phyloP scores from a whole-genome alignment of 92 coral and sea anemone genomes.

The Galaxea fascicularis region DNA sequence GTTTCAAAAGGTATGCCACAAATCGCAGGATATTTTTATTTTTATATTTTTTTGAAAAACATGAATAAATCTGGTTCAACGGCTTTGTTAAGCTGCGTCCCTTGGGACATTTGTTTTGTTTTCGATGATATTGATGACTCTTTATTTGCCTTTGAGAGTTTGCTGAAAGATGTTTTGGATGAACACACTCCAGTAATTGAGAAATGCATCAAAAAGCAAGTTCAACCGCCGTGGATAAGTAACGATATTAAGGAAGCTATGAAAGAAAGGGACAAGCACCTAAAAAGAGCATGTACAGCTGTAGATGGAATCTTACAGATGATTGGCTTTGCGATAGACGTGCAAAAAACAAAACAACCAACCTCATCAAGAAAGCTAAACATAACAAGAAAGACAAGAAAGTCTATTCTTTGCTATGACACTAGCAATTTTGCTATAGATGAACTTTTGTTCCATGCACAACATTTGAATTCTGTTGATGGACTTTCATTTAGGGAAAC shows the following conservation, averaged over 20 bases:
- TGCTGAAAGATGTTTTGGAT: slow-evolving; percentile 2
- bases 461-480: too few relatives aligned
- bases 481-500: too few relatives aligned
- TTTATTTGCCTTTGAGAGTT: background rate
- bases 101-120: slow-evolving; percentile 7
- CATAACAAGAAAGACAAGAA: too few relatives aligned
- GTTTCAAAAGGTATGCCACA: background rate
- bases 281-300: too few relatives aligned
- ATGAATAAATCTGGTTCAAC: background rate
- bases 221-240: background rate
- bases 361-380: too few relatives aligned
- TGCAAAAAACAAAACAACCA: too few relatives aligned
- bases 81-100: background rate
- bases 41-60: background rate
- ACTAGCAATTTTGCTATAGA: too few relatives aligned
- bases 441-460: too few relatives aligned
- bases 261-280: too few relatives aligned
- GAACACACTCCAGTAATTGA: slow-evolving; percentile 17
- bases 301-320: too few relatives aligned
- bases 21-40: background rate
- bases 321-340: too few relatives aligned
- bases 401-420: too few relatives aligned
- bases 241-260: slow-evolving; percentile 1
- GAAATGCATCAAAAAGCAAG: background rate
- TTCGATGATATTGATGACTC: background rate